These are phyloP conservation scores for Parochlus steinenii DNA, from an alignment of 2,888 invertebrate genomes.

Conservation along the genomic window DNA sequence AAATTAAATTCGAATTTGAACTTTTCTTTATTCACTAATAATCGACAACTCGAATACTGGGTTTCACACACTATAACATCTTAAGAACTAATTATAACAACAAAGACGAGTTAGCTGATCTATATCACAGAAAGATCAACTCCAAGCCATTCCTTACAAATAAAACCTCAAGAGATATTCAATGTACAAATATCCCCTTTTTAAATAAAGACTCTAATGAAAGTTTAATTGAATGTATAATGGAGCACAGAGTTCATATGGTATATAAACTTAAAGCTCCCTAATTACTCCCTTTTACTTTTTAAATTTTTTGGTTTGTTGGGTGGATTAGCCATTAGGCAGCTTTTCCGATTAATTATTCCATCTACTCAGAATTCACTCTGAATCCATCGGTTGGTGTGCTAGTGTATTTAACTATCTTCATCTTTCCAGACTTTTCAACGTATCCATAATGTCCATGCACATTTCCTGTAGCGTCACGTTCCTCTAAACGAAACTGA, in stretches of 20 bases:
- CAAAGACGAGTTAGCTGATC: neutral
- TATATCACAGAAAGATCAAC: no score
- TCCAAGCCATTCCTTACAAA: no score
- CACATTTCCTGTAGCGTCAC: constrained; percentile 55
- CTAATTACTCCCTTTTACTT: no score
- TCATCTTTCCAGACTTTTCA: constrained; percentile 57
- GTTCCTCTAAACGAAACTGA: constrained; percentile 65
- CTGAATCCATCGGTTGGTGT: constrained; percentile 54
- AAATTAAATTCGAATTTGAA: constrained; percentile 22
- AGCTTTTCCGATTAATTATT: no score
- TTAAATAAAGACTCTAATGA: no score
- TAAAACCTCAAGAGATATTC: neutral
- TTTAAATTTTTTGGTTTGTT: no score
- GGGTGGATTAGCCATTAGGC: no score
- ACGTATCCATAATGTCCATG: constrained; percentile 68
- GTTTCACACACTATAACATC: constrained; percentile 4
- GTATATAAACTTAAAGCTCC: no score
- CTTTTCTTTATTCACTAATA: constrained; percentile 19
- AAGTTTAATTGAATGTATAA: neutral
- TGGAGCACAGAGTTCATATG: neutral
- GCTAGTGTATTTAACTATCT: constrained; percentile 58
- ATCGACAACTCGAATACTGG: constrained; percentile 5
- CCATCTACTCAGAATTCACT: no score
- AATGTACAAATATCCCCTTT: no score
- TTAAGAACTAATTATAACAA: neutral